A percentile compares a stretch with the other conserved stretches of the same genome.
phyloP scores from a whole-genome alignment of 2,888 invertebrate genomes.

The Neoscelio sp. region DNA sequence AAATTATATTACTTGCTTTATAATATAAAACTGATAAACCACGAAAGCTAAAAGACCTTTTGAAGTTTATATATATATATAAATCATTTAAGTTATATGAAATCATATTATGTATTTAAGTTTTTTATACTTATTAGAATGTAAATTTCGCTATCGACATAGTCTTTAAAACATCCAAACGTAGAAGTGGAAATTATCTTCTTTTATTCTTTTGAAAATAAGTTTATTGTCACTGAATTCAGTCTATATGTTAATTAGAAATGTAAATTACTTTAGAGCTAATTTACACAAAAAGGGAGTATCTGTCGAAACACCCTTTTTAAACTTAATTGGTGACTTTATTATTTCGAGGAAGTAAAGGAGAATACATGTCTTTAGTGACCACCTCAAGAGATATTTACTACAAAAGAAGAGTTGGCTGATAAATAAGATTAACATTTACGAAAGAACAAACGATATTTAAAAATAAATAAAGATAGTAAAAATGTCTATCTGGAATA shows the following conservation, averaged over 20 bases:
- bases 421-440: too few species aligned
- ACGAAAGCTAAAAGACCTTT: too few species aligned
- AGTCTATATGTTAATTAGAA: slow-evolving; percentile 12
- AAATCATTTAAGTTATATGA: too few species aligned
- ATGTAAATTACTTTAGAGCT: slow-evolving; percentile 5
- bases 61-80: too few species aligned
- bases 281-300: slow-evolving; percentile 15
- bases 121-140: neutral
- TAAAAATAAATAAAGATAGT: too few species aligned
- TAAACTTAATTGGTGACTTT: slow-evolving; percentile 1
- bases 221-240: slow-evolving; percentile 7
- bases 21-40: too few species aligned
- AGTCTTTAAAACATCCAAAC: too few species aligned
- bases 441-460: too few species aligned
- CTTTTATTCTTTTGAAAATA: neutral
- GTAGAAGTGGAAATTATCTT: too few species aligned
- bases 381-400: slow-evolving; percentile 1
- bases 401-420: slow-evolving; percentile 7
- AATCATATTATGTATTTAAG: too few species aligned
- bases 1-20: too few species aligned
- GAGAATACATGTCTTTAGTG: neutral
- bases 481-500: too few species aligned
- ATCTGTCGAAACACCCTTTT: neutral
- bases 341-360: slow-evolving; percentile 10
- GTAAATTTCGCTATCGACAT: neutral